Base-by-base conservation (phyloP, 2,888 invertebrate genomes). In the Sinelater perroti region DNA sequence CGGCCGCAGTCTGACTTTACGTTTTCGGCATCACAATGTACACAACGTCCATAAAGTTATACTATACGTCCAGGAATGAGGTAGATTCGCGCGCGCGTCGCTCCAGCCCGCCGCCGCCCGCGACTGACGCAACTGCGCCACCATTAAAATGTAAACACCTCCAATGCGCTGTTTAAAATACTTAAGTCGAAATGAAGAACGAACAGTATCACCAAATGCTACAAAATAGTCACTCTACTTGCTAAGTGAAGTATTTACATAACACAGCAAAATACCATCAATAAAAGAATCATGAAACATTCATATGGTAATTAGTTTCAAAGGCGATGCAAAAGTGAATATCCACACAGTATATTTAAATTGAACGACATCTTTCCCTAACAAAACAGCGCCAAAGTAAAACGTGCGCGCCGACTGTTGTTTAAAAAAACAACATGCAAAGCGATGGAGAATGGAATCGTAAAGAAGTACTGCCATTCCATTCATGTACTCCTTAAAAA, bases 261-360 rank as follows among this genome's bases (percentile, higher is more conserved):
- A 56, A 56, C 56, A 56, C 56, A 56, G 56, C 46, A 50, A 55
- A 54, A 45, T 55, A 36, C 46, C 40, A 53, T 36, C 35, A 45
- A 45, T 17, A 26, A 28, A 40, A 21, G 21, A 40, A 21, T 38
- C 21, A 38, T 38, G 10, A 33, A 45, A 53, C 45, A 53, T 52
- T 45, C 45, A 53, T 31, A 44, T 10, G 17, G 33, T 40, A 42
- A 33, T 33, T 52, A 42, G 42, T 33, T 52, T 42, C 10, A 17
- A 40, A 51, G 40, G 52, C 42, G 20, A 21, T 21, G 18, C 24
- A 52, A 51, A 52, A 42, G 42, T 52, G 52, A 52, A 52, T 20
- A 18, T 50, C 28, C 40, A 50, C 24, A 38, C 24, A n/a, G n/a
- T n/a, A 50, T 26, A 31, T n/a, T 33, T 46, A n/a, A n/a, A n/a